phyloP scores from a whole-genome alignment of 2,888 invertebrate species.

The Microdon myrmicae region DNA sequence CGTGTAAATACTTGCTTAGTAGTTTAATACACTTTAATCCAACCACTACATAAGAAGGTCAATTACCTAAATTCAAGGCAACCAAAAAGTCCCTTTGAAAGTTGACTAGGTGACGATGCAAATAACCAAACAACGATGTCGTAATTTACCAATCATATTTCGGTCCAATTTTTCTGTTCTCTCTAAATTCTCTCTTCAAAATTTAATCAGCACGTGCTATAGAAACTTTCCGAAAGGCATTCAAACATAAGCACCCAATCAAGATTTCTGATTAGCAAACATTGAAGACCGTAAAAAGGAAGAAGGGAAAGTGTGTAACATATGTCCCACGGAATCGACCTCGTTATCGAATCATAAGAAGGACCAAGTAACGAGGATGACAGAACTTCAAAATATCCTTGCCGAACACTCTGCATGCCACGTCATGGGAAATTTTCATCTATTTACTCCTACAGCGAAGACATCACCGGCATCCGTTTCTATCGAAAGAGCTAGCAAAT shows the following conservation, averaged over 20 bases:
- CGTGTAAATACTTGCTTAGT: too few relatives aligned
- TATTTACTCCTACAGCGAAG: not conserved
- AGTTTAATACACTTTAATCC: too few relatives aligned
- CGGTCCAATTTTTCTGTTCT: slow-evolving; percentile 7
- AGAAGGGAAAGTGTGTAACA: not conserved
- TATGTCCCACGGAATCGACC: not conserved
- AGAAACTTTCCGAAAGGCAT: not conserved
- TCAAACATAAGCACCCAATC: slow-evolving; percentile 10
- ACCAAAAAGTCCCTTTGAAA: too few relatives aligned
- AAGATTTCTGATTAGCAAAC: slow-evolving; percentile 2
- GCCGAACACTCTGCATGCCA: too few relatives aligned
- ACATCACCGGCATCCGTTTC: not conserved
- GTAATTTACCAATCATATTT: too few relatives aligned
- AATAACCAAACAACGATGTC: too few relatives aligned
- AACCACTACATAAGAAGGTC: too few relatives aligned
- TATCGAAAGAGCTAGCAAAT: slow-evolving; percentile 11
- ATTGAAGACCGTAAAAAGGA: too few relatives aligned
- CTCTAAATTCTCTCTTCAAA: not conserved
- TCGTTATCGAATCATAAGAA: not conserved
- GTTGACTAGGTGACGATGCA: too few relatives aligned
- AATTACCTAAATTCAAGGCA: too few relatives aligned
- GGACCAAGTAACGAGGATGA: not conserved
- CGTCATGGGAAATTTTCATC: slow-evolving; percentile 19
- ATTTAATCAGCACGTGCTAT: slow-evolving; percentile 6
- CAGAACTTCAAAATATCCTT: too few relatives aligned